phyloP scores from a whole-genome alignment of 2,888 invertebrate species.

The Pseudococcus viburni region DNA sequence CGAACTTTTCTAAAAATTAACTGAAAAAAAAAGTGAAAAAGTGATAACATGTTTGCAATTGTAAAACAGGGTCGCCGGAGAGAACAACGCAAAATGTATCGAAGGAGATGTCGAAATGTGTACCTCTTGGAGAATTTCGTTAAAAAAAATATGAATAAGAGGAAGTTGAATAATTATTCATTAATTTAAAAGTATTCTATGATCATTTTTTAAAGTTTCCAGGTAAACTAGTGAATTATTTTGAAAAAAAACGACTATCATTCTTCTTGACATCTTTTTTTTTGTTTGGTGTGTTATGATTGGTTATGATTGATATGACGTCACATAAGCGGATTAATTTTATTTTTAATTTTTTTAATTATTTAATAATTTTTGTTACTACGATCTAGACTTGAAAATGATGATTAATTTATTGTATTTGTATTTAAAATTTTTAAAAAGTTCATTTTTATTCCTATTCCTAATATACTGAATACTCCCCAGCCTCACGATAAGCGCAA shows the following conservation, averaged over 20 bases:
- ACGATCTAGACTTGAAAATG: too few relatives aligned
- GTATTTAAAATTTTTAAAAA: too few relatives aligned
- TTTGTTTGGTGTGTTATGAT: background rate
- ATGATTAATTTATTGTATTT: too few relatives aligned
- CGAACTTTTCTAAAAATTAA: background rate
- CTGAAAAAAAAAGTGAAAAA: background rate
- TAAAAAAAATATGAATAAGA: background rate
- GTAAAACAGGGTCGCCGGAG: background rate
- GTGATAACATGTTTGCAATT: background rate
- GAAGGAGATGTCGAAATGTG: background rate
- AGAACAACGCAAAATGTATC: background rate
- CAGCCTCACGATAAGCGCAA: too few relatives aligned
- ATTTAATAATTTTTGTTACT: background rate
- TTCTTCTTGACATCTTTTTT: too few relatives aligned
- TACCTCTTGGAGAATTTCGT: background rate
- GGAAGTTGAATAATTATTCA: background rate
- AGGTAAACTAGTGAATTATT: too few relatives aligned
- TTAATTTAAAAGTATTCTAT: background rate
- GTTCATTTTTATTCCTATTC: too few relatives aligned
- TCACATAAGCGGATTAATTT: slow-evolving; percentile 2
- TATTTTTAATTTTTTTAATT: background rate
- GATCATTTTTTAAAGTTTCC: too few relatives aligned
- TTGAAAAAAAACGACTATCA: too few relatives aligned
- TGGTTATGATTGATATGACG: background rate
- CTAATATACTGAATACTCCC: too few relatives aligned